Evolutionary conservation across 2,888 invertebrate species (phyloP).

Genomic region (Parnassius smintheus): DNA sequence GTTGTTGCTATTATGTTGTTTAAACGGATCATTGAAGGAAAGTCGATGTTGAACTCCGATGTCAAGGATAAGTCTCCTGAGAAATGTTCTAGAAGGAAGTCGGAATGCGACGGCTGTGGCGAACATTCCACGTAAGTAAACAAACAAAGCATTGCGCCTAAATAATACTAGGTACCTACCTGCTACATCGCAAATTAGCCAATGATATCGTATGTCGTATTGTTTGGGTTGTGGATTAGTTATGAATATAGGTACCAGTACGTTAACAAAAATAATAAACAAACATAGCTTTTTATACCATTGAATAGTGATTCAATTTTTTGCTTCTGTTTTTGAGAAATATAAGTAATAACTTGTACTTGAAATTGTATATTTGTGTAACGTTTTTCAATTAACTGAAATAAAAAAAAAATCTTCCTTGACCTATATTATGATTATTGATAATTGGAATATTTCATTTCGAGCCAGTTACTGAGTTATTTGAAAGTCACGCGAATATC

Average conservation of each 20-base stretch:
- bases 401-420: background rate
- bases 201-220: background rate
- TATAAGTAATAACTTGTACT: too few species aligned
- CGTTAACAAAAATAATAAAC: background rate
- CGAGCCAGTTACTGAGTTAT: background rate
- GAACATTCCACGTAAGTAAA: conserved; percentile 75
- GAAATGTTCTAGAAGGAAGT: conserved; percentile 75
- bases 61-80: conserved; percentile 54
- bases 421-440: background rate
- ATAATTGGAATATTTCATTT: background rate
- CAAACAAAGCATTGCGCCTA: conserved; percentile 11
- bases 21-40: conserved; percentile 81
- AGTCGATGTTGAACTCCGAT: conserved; percentile 75
- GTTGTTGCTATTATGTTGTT: conserved; percentile 77
- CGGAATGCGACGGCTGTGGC: conserved; percentile 72
- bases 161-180: background rate
- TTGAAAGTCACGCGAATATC: too few species aligned
- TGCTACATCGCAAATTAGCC: background rate
- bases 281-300: too few species aligned
- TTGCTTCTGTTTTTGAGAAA: too few species aligned
- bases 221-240: background rate
- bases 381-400: background rate
- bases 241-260: background rate
- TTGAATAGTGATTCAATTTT: too few species aligned
- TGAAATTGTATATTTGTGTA: too few species aligned